phyloP scores from a whole-genome alignment of 2,113 vertebrate species.

The Epinephelus moara region DNA sequence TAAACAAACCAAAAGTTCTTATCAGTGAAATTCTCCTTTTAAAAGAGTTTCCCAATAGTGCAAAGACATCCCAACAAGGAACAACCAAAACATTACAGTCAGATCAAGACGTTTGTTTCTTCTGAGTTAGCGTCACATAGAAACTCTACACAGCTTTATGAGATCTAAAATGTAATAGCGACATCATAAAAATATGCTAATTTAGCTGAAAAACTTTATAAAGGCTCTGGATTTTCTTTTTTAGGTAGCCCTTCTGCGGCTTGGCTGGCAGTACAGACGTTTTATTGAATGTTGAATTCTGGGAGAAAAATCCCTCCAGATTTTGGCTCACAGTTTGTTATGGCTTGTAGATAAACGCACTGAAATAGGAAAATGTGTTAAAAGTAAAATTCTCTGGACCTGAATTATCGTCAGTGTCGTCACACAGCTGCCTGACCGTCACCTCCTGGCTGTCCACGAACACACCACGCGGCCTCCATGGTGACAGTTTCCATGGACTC shows the following conservation, averaged over 20 bases:
- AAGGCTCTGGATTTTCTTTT: neutral
- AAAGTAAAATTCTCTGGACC: slow-evolving; percentile 6
- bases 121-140: neutral
- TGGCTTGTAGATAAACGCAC: slow-evolving; percentile 1
- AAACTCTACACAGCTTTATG: neutral
- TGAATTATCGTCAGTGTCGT: slow-evolving; percentile 12
- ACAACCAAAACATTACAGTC: neutral
- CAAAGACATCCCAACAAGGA: slow-evolving; percentile 50
- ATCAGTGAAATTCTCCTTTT: neutral
- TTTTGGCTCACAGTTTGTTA: neutral
- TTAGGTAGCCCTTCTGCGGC: neutral
- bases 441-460: neutral
- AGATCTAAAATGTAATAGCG: neutral
- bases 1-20: slow-evolving; percentile 14
- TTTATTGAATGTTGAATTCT: neutral
- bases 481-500: neutral
- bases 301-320: neutral
- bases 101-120: neutral
- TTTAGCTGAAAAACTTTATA: neutral
- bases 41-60: slow-evolving; percentile 45
- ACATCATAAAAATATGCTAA: neutral
- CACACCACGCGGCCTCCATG: neutral
- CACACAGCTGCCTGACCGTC: neutral
- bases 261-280: neutral
- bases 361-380: neutral